phyloP scores from a whole-genome alignment of 2,113 vertebrate genomes.

The Triplophysa dalaica region DNA sequence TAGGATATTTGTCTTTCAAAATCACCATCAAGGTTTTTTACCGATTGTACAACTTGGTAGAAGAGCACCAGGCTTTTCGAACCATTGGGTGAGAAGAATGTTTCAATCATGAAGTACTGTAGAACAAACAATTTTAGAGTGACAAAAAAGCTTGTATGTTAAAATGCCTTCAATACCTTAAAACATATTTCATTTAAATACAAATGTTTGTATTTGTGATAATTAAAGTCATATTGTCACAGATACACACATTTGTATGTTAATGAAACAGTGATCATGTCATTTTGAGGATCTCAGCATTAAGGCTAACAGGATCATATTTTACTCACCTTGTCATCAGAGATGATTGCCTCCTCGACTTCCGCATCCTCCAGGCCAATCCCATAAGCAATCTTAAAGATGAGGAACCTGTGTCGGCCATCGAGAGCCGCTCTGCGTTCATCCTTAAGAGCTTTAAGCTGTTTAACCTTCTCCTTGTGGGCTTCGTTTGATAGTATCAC shows the following conservation, averaged over 20 bases:
- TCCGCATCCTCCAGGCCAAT: conserved; percentile 67
- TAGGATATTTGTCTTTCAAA: background rate
- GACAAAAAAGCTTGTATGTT: no score
- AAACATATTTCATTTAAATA: no score
- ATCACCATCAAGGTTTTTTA: conserved; percentile 56
- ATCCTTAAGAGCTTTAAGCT: conserved; percentile 69
- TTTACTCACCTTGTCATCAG: conserved; percentile 76
- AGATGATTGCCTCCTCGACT: conserved; percentile 75
- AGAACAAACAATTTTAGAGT: background rate
- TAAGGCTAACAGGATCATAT: background rate
- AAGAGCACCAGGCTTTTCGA: conserved; percentile 80
- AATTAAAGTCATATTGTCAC: background rate
- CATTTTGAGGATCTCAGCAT: background rate
- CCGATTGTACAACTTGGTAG: conserved; percentile 74
- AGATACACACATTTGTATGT: background rate
- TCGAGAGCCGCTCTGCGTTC: conserved; percentile 75
- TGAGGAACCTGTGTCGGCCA: conserved; percentile 74
- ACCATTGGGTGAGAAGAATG: conserved; percentile 77
- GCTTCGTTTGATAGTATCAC: conserved; percentile 71
- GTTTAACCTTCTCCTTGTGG: conserved; percentile 72
- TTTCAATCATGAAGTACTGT: conserved; percentile 75
- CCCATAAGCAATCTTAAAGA: conserved; percentile 69
- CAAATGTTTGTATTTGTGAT: no score
- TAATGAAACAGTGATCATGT: background rate
- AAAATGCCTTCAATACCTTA: no score